phyloP scores from a whole-genome alignment of 2,113 vertebrate species.

The Emberiza fucata region DNA sequence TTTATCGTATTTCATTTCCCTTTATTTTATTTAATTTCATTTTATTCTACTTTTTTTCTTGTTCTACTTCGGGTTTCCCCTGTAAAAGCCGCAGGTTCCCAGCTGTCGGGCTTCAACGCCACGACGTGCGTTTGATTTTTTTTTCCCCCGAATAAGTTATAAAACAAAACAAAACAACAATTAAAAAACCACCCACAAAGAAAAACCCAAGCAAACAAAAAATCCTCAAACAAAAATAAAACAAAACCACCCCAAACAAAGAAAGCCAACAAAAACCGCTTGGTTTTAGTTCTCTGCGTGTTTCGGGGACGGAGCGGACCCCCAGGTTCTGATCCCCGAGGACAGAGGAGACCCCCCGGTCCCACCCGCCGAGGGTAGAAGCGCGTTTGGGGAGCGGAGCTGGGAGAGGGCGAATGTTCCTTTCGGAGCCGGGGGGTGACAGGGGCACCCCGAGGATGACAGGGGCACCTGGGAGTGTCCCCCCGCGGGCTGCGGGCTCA shows the following conservation, averaged over 20 bases:
- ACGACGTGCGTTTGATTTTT: not conserved
- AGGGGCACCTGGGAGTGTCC: not conserved
- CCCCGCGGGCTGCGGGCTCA: not conserved
- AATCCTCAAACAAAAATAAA: not conserved
- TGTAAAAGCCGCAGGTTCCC: not conserved
- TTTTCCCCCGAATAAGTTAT: not conserved
- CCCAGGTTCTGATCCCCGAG: not conserved
- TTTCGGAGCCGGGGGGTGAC: no score
- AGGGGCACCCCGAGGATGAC: not conserved
- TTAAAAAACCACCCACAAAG: no score
- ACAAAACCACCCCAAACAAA: not conserved
- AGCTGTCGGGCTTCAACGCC: not conserved
- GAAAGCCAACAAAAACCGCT: not conserved
- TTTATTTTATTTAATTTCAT: not conserved
- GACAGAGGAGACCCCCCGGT: not conserved
- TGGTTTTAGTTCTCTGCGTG: not conserved
- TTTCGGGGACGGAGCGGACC: not conserved
- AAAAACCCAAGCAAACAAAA: not conserved
- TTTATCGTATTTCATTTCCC: not conserved
- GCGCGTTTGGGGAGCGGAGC: not conserved
- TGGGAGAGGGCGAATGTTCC: not conserved
- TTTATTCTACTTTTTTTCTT: not conserved
- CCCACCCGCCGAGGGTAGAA: accelerated
- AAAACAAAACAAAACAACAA: not conserved
- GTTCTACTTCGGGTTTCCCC: not conserved